A percentile compares a stretch with the other conserved stretches of the same genome.
Evolutionary conservation across 92 coral and sea anemone species (phyloP).

Genomic region (Porites lobata): DNA sequence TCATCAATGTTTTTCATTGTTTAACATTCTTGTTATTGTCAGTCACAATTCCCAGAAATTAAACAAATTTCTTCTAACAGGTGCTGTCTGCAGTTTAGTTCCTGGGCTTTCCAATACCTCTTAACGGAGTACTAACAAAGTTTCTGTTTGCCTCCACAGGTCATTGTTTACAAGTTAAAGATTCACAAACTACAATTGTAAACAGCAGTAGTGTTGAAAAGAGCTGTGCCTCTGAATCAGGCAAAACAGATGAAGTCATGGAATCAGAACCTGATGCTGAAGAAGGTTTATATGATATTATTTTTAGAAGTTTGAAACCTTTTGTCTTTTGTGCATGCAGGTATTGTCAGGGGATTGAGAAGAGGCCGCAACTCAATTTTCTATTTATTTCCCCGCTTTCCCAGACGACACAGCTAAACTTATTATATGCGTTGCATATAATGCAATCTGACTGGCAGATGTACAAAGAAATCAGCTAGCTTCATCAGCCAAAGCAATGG

Average conservation of each 20-base stretch:
- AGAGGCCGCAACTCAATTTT: too few relatives aligned
- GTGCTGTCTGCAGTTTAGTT: slow-evolving; percentile 17
- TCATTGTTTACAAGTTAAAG: not conserved
- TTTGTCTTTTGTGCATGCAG: too few relatives aligned
- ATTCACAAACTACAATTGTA: slow-evolving; percentile 1
- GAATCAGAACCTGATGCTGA: too few relatives aligned
- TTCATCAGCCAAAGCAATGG: not conserved
- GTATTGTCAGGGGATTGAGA: too few relatives aligned
- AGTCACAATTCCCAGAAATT: too few relatives aligned
- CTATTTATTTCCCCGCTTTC: not conserved
- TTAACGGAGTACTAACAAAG: too few relatives aligned
- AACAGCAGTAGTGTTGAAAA: slow-evolving; percentile 11
- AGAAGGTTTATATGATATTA: too few relatives aligned
- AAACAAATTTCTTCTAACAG: not conserved
- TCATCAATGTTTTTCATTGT: slow-evolving; percentile 5
- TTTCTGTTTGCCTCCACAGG: too few relatives aligned
- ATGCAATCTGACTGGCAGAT: not conserved
- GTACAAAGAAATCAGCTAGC: not conserved
- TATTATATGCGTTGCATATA: not conserved
- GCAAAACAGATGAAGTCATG: slow-evolving; percentile 4
- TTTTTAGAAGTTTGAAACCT: too few relatives aligned
- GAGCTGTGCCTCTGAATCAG: slow-evolving; percentile 21
- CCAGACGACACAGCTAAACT: not conserved
- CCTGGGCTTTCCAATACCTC: not conserved
- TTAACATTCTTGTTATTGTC: slow-evolving; percentile 1